Conservation (phyloP, 2,797 vertebrate genomes). For the Xerus rutilus region DNA sequence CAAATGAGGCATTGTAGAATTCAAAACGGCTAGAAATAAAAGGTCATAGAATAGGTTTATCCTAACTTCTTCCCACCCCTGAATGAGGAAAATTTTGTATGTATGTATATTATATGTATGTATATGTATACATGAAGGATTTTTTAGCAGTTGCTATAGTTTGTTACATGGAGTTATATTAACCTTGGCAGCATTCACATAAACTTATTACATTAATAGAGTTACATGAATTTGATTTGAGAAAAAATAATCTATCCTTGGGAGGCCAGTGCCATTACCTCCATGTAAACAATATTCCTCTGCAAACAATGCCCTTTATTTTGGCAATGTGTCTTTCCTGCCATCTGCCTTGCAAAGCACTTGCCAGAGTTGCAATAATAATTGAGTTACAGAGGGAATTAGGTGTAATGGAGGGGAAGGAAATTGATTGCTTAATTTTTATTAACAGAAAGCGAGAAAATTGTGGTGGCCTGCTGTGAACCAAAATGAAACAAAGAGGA, state of each 20-base stretch:
- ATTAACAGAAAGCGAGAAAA: constrained; percentile 80
- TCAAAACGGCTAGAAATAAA: neutral
- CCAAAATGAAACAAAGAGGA: constrained; percentile 70
- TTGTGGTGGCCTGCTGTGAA: constrained; percentile 57
- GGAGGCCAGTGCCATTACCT: constrained; percentile 62
- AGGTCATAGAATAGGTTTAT: constrained; percentile 10
- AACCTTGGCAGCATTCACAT: constrained; percentile 57
- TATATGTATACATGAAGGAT: neutral
- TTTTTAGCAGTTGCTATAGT: neutral
- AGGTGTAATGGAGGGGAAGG: constrained; percentile 83
- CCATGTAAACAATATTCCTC: constrained; percentile 66
- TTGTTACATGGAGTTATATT: constrained; percentile 28
- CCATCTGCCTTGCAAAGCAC: constrained; percentile 75
- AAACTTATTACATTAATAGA: constrained; percentile 68
- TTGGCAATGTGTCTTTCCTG: constrained; percentile 76
- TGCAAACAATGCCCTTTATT: constrained; percentile 77
- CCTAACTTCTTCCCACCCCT: neutral
- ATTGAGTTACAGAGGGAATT: constrained; percentile 80
- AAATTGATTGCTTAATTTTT: constrained; percentile 85
- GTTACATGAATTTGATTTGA: constrained; percentile 74
- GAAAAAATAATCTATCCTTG: constrained; percentile 65
- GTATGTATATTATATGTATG: neutral
- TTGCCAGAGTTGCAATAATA: constrained; percentile 79
- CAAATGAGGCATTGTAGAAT: neutral
- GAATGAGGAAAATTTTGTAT: neutral